Percentiles rank a stretch among this genome's conserved stretches.
phyloP scores from a whole-genome alignment of 2,113 vertebrate species.

The Zootoca vivipara region DNA sequence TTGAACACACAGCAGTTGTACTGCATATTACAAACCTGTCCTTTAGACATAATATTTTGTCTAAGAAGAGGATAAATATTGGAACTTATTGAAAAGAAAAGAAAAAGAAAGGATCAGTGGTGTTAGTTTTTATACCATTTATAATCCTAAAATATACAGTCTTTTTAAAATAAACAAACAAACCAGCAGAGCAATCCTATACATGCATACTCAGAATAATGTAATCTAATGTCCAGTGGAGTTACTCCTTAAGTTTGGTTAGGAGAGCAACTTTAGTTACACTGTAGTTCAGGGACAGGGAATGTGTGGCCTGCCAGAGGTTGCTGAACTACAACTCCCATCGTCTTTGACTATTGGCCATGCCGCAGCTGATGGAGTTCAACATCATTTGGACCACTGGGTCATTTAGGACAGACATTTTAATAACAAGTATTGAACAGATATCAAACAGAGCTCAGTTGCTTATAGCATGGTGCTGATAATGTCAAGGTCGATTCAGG shows the following conservation, averaged over 20 bases:
- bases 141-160: neutral
- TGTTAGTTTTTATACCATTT: neutral
- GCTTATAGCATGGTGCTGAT: no score
- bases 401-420: no score
- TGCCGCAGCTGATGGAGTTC: neutral
- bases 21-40: slow-evolving; percentile 18
- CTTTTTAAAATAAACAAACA: no score
- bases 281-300: neutral
- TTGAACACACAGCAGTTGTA: slow-evolving; percentile 12
- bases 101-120: neutral
- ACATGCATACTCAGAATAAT: neutral
- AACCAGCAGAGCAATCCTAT: neutral
- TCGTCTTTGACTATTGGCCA: neutral
- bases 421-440: no score
- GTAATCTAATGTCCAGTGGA: neutral
- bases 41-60: slow-evolving; percentile 17
- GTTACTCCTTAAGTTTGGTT: neutral
- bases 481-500: no score
- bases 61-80: slow-evolving; percentile 4
- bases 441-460: no score
- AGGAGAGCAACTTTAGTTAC: neutral
- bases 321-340: neutral
- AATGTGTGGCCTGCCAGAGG: no score
- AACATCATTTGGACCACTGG: no score
- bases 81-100: slow-evolving; percentile 1